A percentile compares a stretch with the other conserved stretches of the same genome.
These are phyloP conservation scores for Actenoides hombroni DNA, from an alignment of 2,113 vertebrate species.

Conservation along the genomic window DNA sequence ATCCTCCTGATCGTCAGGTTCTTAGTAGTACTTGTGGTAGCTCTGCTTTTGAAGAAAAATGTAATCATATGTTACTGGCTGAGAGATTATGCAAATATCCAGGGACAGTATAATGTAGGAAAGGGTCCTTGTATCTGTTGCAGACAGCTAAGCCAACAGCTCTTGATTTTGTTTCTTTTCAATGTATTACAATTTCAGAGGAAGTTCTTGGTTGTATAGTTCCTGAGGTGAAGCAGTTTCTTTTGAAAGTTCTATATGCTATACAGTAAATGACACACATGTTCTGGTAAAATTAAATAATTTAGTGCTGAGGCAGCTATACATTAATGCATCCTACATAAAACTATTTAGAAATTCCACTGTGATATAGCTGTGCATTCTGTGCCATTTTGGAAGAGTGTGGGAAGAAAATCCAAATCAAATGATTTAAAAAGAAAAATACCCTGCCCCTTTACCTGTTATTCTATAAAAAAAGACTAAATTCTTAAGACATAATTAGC, in stretches of 20 bases:
- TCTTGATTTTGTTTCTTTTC: not conserved
- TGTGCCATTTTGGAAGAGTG: not conserved
- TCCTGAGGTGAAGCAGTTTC: not conserved
- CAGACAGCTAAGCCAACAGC: not conserved
- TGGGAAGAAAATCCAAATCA: not conserved
- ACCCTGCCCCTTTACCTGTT: not conserved
- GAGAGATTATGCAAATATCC: not conserved
- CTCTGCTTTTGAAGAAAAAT: not conserved
- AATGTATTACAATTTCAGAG: not conserved
- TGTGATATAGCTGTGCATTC: not conserved
- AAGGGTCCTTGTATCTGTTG: not conserved
- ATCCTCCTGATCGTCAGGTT: not conserved
- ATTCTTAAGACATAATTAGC: not conserved
- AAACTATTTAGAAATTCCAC: not conserved
- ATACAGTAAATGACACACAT: not conserved
- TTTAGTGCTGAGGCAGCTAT: not conserved
- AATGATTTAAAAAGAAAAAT: not conserved
- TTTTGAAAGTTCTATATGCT: not conserved
- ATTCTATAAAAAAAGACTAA: not conserved
- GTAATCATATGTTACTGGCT: not conserved
- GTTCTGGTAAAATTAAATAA: not conserved
- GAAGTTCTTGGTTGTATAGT: not conserved
- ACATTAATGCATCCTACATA: not conserved
- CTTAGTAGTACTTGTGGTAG: not conserved
- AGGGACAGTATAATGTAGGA: not conserved